Percentiles rank a stretch among this genome's conserved stretches.
Evolutionary conservation across 2,888 invertebrate species (phyloP).

Genomic region (Pristionchus exspectatus): DNA sequence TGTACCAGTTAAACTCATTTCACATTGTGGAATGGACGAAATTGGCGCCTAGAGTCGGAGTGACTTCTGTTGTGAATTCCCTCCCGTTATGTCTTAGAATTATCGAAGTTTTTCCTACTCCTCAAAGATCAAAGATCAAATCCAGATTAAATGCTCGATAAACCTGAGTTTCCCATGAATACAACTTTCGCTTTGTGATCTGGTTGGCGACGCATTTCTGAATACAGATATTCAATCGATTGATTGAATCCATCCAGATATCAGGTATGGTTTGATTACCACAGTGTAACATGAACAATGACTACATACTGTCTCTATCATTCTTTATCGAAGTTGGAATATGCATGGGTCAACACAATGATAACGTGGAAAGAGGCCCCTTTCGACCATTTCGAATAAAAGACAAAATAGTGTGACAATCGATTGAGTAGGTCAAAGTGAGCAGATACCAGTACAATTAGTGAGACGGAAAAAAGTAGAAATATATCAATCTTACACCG

Average conservation of each 20-base stretch:
- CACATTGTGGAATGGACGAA: slow-evolving; percentile 62
- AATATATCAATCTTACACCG: not conserved
- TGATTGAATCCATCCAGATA: not conserved
- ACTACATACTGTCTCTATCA: not conserved
- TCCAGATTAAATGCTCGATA: not conserved
- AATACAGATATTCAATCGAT: not conserved
- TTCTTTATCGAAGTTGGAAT: slow-evolving; percentile 2
- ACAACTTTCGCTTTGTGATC: slow-evolving; percentile 61
- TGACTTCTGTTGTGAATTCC: slow-evolving; percentile 60
- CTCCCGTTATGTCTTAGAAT: slow-evolving; percentile 67
- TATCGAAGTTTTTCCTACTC: slow-evolving; percentile 70
- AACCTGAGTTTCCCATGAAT: slow-evolving; percentile 59
- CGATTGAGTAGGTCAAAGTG: slow-evolving; percentile 42
- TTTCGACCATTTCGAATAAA: not conserved
- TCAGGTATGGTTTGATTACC: not conserved
- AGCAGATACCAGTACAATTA: slow-evolving; percentile 21
- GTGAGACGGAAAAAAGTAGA: slow-evolving; percentile 6
- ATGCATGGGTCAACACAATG: not conserved
- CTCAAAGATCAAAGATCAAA: slow-evolving; percentile 54
- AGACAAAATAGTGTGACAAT: slow-evolving; percentile 15
- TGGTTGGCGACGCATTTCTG: slow-evolving; percentile 49
- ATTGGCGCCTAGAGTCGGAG: slow-evolving; percentile 66
- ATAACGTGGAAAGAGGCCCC: not conserved
- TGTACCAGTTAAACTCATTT: not conserved
- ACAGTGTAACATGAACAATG: not conserved